Percentiles rank a stretch among this genome's conserved stretches.
Conservation (phyloP, 2,888 invertebrate species). For the Pseudococcus viburni region DNA sequence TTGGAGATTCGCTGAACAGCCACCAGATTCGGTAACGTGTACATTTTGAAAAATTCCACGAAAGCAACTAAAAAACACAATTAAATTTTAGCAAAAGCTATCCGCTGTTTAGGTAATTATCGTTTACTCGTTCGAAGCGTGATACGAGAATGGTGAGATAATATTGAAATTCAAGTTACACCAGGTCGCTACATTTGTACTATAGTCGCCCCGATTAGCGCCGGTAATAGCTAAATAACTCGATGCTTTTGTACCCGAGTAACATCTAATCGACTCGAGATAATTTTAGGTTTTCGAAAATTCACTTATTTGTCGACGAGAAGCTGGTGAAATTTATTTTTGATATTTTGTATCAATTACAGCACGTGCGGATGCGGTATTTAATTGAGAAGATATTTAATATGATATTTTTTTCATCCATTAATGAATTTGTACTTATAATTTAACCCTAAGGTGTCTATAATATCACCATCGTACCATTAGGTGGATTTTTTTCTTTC, state of each 20-base stretch:
- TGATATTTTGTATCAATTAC: not conserved
- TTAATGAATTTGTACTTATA: too few species aligned
- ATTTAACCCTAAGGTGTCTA: too few species aligned
- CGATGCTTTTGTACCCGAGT: not conserved
- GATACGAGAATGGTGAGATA: constrained; percentile 20
- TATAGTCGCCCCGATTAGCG: constrained; percentile 12
- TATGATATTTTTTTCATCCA: too few species aligned
- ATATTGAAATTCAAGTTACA: constrained; percentile 47
- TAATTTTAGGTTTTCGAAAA: constrained; percentile 28
- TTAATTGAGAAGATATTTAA: too few species aligned
- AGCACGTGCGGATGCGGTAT: too few species aligned
- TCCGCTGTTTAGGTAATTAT: not conserved
- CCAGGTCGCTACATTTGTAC: constrained; percentile 42
- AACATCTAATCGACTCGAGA: not conserved
- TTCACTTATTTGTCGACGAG: not conserved
- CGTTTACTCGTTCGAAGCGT: constrained; percentile 13
- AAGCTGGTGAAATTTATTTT: not conserved
- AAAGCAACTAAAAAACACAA: not conserved
- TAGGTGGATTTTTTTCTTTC: too few species aligned
- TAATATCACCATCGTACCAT: too few species aligned
- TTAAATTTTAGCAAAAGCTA: constrained; percentile 8
- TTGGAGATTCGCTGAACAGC: constrained; percentile 83
- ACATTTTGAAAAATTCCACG: constrained; percentile 23
- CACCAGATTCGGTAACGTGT: constrained; percentile 75
- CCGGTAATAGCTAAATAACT: constrained; percentile 41